These are phyloP conservation scores for Eledona agricola DNA, from an alignment of 2,888 invertebrate species.

Conservation along the genomic window DNA sequence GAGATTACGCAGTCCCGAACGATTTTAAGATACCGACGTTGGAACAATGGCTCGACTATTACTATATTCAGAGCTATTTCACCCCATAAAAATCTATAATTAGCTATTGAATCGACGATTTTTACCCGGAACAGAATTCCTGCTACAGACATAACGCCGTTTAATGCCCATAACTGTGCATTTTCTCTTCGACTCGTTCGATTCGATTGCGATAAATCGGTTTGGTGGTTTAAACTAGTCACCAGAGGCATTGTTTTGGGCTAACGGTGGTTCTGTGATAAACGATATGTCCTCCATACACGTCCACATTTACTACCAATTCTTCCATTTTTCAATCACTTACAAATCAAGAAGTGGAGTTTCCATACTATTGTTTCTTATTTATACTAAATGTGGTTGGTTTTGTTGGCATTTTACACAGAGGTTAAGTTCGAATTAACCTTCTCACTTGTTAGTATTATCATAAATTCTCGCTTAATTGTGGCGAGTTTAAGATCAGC, in stretches of 20 bases:
- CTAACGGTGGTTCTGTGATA: slow-evolving; percentile 5
- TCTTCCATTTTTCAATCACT: no score
- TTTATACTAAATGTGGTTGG: no score
- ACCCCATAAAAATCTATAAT: slow-evolving; percentile 27
- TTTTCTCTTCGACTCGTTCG: slow-evolving; percentile 17
- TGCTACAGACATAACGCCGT: slow-evolving; percentile 18
- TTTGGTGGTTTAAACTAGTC: slow-evolving; percentile 2
- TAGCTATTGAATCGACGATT: slow-evolving; percentile 32
- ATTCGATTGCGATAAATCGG: slow-evolving; percentile 12
- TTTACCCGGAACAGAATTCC: slow-evolving; percentile 16
- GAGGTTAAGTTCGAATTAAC: no score
- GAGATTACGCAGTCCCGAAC: slow-evolving; percentile 31
- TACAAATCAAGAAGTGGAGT: no score
- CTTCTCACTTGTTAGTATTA: no score
- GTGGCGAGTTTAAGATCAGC: no score
- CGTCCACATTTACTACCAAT: no score
- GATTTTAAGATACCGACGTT: slow-evolving; percentile 29
- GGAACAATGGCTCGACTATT: slow-evolving; percentile 31
- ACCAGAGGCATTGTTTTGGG: slow-evolving; percentile 1
- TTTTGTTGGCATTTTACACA: no score
- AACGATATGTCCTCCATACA: no score
- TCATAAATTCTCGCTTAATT: no score
- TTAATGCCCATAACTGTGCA: slow-evolving; percentile 33
- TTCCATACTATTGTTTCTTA: no score
- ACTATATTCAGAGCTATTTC: slow-evolving; percentile 28